Conservation (phyloP, 1,140 invertebrate genomes). For the Saccostrea glomerata region DNA sequence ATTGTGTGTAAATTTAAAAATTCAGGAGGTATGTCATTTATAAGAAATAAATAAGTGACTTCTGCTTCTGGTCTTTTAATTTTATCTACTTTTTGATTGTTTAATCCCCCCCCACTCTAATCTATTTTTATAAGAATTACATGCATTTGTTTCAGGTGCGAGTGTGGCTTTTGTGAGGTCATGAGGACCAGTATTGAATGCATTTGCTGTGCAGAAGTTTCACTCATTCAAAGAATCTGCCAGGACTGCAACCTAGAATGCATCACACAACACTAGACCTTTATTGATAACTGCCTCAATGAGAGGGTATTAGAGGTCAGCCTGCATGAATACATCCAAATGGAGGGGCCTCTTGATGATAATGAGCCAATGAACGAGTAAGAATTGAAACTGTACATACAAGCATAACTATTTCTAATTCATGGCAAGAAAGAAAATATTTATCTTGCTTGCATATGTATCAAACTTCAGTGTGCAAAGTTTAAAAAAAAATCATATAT, state of each 20-base stretch:
- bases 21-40: too few relatives aligned
- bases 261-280: constrained; percentile 15
- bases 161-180: constrained; percentile 12
- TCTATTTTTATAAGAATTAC: too few relatives aligned
- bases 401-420: too few relatives aligned
- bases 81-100: too few relatives aligned
- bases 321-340: not conserved
- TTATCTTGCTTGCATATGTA: too few relatives aligned
- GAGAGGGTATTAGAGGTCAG: not conserved
- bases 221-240: not conserved
- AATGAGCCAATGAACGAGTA: constrained; percentile 17
- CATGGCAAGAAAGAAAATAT: too few relatives aligned
- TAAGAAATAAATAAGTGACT: too few relatives aligned
- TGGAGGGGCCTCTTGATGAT: not conserved
- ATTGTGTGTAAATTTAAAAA: too few relatives aligned
- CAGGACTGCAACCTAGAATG: not conserved
- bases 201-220: not conserved
- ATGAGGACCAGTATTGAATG: not conserved
- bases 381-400: not conserved
- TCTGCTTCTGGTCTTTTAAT: too few relatives aligned
- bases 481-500: too few relatives aligned
- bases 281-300: constrained; percentile 30
- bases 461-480: too few relatives aligned
- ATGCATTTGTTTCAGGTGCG: constrained; percentile 6
- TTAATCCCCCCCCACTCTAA: too few relatives aligned